Base-by-base conservation (phyloP, 2,797 vertebrate species). In the Apogon talboti region DNA sequence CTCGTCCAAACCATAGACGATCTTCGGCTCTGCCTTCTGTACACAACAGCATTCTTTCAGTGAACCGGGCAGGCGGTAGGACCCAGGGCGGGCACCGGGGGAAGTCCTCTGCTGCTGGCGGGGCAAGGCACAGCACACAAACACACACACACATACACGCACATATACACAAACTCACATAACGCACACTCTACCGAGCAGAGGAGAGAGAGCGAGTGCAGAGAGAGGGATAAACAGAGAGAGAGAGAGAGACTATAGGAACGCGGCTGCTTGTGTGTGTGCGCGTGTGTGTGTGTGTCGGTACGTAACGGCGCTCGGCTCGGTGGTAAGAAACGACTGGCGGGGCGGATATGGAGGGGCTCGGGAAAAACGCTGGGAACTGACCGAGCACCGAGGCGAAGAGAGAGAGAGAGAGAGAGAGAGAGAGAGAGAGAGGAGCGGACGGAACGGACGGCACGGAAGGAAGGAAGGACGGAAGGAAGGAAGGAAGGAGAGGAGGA, bases 271-370 rank as follows among this genome's bases (percentile, higher is more conserved):
- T 79, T n/a, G 62, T 41, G 72, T 37, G 58, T 37, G 71, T 45
- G 64, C 35, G 78, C 43, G 73, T 38, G 60, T 28, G 66, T 53
- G 61, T 74, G 79, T 53, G 61, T 74, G 79, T 74, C 37, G 44
- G 83, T 78, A 42, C 77, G 79, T 76, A 78, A 65, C 38, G 42
- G 55, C 55, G 54, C 45, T 48, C 81, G 88, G 87, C 86, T 89
- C 78, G 84, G 87, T 79, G 85, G 81, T 74, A 45, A 81, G 89
- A 88, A 84, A 90, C 90, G 89, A 87, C 86, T 85, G 79, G 90
- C 89, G 88, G 86, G 87, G 90, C 78, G 89, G 89, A 92, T 69
- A 93, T 94, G 93, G 92, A 93, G 91, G 88, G 86, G 81, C 81
- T 88, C 81, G 74, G 86, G 86, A 84, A 81, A 81, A 87, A 79